Evolutionary conservation across 2,113 vertebrate species (phyloP).

Genomic region (Lonchura striata): DNA sequence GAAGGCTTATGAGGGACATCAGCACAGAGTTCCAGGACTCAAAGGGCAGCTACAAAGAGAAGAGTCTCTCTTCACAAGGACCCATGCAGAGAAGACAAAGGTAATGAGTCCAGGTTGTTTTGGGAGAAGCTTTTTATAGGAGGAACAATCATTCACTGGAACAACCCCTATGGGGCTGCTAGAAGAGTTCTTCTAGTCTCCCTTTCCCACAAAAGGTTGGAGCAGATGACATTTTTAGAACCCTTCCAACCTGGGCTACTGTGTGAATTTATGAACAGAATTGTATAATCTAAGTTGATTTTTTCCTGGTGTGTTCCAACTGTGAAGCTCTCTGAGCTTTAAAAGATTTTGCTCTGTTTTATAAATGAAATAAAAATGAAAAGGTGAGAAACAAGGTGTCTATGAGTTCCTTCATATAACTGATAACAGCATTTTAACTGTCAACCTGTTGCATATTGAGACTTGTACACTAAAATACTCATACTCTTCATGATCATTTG

Average conservation of each 20-base stretch:
- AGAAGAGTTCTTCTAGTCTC: background rate
- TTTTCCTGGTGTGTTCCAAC: background rate
- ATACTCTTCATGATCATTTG: background rate
- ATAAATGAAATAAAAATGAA: background rate
- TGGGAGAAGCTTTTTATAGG: background rate
- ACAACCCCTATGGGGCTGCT: background rate
- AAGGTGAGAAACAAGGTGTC: background rate
- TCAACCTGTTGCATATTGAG: background rate
- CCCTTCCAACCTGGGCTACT: background rate
- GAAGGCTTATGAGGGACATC: fast-evolving
- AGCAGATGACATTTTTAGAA: background rate
- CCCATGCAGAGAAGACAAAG: background rate
- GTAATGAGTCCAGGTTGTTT: background rate
- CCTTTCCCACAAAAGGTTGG: background rate
- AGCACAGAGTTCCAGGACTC: background rate
- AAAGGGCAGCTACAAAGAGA: background rate
- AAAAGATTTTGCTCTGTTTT: background rate
- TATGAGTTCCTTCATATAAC: background rate
- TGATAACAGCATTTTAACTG: background rate
- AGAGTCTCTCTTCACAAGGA: background rate
- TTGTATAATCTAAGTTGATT: background rate
- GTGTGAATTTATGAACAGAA: background rate
- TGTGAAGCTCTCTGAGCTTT: background rate
- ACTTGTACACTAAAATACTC: background rate
- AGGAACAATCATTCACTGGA: background rate